These are phyloP conservation scores for Trematocara variabile DNA, from an alignment of 2,113 vertebrate genomes.

Conservation along the genomic window DNA sequence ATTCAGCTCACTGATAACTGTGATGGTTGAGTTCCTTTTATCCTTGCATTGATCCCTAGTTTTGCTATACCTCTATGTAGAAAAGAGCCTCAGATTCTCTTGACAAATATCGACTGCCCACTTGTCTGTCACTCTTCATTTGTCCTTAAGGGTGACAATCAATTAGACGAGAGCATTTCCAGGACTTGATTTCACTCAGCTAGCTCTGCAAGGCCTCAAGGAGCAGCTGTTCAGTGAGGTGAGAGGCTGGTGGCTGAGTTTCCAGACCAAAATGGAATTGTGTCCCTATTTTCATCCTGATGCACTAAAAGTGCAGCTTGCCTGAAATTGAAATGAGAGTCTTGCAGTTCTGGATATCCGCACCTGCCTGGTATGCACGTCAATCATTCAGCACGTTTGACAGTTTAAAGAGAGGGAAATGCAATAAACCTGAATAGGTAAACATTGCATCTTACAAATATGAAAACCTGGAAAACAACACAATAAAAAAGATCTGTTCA, in stretches of 20 bases:
- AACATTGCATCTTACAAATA: neutral
- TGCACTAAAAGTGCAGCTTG: neutral
- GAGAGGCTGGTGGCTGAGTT: neutral
- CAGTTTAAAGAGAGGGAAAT: neutral
- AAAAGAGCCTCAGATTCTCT: neutral
- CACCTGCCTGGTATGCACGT: neutral
- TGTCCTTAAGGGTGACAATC: neutral
- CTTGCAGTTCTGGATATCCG: neutral
- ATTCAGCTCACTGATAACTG: neutral
- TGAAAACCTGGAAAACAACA: neutral
- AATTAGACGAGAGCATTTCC: neutral
- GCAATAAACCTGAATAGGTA: neutral
- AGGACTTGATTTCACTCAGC: neutral
- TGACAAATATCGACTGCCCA: neutral
- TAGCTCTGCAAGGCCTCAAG: neutral
- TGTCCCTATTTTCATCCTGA: neutral
- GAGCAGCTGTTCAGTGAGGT: neutral
- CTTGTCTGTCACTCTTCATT: neutral
- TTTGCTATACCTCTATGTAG: neutral
- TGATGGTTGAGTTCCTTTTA: neutral
- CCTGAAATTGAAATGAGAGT: neutral
- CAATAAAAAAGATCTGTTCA: rapidly evolving
- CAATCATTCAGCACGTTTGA: neutral
- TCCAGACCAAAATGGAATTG: neutral
- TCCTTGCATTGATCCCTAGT: neutral